Base-by-base conservation (phyloP, 2,113 vertebrate genomes). In the Vidua macroura region DNA sequence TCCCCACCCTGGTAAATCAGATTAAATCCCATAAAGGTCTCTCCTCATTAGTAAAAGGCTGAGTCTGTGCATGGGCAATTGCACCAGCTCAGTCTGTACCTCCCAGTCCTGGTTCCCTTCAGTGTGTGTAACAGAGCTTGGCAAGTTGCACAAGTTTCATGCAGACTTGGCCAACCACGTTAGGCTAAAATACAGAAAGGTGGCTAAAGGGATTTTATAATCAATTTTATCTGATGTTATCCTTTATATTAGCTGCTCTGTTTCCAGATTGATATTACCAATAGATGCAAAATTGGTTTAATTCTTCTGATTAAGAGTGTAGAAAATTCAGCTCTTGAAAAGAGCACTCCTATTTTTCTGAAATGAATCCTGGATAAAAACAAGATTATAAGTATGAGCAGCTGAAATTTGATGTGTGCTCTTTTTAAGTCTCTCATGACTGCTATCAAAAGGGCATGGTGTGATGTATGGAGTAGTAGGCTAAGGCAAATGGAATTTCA, bases 1-100 rank as follows among this genome's bases (percentile, higher is more conserved):
- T 10, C 3, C 4, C n/a, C 9, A 0, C 1, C 25, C 15, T 0
- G 1, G 6, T 59, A 59, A 77, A 74, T 59, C 9, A 49, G 10
- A 10, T 69, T 44, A 55, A 58, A 35, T 7, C 22, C 13, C 8
- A 6, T 23, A 2, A 35, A 37, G 28, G 12, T 62, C 7, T 44
- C 15, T 55, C 7, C 49, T 68, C 6, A 7, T 52, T 46, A 70
- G 23, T 16, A 4, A 24, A 66, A 80, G 28, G 6, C 4, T 28
- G 10, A 24, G 25, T 22, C 17, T 70, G 33, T 41, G 17, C 23
- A 7, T 17, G 51, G 28, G 20, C 9, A 44, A 5, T 44, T 59
- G 68, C 28, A 6, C 2, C 23, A 33, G 39, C 49, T 53, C 43
- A 14, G 41, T 80, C 67, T 70, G 4, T 44, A 6, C 27, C n/a